Conservation (phyloP, 2,888 invertebrate genomes). For the Hybos culiciformis region DNA sequence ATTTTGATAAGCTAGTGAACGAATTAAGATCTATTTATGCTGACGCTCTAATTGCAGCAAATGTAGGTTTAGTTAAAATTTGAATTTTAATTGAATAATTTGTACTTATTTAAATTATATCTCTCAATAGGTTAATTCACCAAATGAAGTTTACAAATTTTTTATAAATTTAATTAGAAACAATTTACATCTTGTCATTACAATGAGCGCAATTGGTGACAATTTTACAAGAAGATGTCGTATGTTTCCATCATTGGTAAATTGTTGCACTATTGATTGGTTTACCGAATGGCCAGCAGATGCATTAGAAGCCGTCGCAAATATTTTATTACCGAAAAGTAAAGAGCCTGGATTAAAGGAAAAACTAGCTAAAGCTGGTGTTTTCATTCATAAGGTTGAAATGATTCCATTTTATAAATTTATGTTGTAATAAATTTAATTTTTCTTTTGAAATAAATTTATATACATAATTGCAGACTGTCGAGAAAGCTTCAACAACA, state of each 20-base stretch:
- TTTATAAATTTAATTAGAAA: conserved; percentile 72
- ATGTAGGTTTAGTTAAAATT: neutral
- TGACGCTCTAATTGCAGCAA: neutral
- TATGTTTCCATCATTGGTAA: conserved; percentile 88
- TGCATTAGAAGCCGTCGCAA: conserved; percentile 69
- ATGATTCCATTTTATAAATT: no score
- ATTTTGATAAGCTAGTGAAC: conserved; percentile 73
- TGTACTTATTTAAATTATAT: no score
- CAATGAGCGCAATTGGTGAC: conserved; percentile 85
- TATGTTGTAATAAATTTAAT: no score
- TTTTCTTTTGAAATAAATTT: no score
- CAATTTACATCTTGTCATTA: conserved; percentile 73
- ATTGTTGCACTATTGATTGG: conserved; percentile 93
- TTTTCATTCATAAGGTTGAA: conserved; percentile 60
- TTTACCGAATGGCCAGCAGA: conserved; percentile 85
- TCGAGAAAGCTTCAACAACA: no score
- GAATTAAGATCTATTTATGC: no score
- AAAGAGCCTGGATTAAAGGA: conserved; percentile 39
- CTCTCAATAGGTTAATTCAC: conserved; percentile 38
- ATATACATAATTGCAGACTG: no score
- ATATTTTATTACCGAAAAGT: conserved; percentile 49
- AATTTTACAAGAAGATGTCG: conserved; percentile 76
- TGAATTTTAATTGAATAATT: no score
- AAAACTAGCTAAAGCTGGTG: conserved; percentile 50
- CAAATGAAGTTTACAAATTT: conserved; percentile 72